phyloP scores from a whole-genome alignment of 2,113 vertebrate species.

The Sprattus sprattus region DNA sequence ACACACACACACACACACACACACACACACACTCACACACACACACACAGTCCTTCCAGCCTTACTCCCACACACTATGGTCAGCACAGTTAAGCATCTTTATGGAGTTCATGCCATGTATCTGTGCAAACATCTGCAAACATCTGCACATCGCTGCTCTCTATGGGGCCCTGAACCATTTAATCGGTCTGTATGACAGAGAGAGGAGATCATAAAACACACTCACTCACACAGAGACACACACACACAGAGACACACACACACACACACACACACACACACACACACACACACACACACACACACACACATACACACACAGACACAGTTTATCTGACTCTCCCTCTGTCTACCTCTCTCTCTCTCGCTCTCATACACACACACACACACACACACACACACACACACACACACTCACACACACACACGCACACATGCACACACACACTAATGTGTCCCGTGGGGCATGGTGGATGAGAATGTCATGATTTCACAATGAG shows the following conservation, averaged over 20 bases:
- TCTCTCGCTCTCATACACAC: background rate
- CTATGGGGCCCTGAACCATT: background rate
- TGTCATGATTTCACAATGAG: slow-evolving; percentile 29
- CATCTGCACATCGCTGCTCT: background rate
- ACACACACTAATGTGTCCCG: background rate
- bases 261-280: slow-evolving; percentile 3
- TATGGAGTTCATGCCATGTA: background rate
- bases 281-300: background rate
- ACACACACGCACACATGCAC: background rate
- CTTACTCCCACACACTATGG: background rate
- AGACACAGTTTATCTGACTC: no score
- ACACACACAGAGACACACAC: background rate
- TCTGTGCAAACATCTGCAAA: background rate
- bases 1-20: no score
- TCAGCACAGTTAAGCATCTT: background rate
- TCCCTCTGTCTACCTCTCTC: no score
- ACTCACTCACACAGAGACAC: background rate
- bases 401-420: no score
- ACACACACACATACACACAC: slow-evolving; percentile 1
- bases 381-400: no score
- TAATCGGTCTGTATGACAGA: background rate
- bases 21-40: background rate
- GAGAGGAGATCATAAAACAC: background rate
- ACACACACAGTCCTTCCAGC: background rate
- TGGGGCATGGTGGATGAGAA: background rate